Evolutionary conservation across 1,140 invertebrate genomes (phyloP).

Genomic region (Oncopodura yosiiana): DNA sequence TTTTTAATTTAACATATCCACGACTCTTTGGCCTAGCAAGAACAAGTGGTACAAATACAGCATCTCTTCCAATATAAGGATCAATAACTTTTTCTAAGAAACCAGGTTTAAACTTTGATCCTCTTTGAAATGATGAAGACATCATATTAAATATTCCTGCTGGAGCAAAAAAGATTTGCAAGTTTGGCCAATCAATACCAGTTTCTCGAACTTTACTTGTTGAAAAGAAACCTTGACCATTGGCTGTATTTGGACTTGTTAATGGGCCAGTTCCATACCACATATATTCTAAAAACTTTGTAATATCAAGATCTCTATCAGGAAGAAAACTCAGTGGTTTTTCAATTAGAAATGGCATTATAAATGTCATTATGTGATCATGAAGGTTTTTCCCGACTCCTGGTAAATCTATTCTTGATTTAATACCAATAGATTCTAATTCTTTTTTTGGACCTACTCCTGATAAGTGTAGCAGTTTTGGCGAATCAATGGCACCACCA

Average conservation of each 20-base stretch:
- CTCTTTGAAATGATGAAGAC: not conserved
- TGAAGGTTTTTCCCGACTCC: constrained; percentile 44
- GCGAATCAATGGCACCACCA: constrained; percentile 26
- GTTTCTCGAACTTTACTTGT: not conserved
- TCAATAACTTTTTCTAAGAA: not conserved
- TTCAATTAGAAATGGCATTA: constrained; percentile 20
- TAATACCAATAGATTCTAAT: constrained; percentile 23
- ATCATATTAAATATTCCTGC: constrained; percentile 7
- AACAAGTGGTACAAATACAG: constrained; percentile 1
- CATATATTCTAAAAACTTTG: constrained; percentile 10
- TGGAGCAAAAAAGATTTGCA: constrained; percentile 15
- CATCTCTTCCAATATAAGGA: constrained; percentile 5
- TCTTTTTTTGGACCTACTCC: constrained; percentile 39
- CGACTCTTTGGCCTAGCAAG: constrained; percentile 33
- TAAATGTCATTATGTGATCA: constrained; percentile 39
- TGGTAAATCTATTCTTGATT: constrained; percentile 7
- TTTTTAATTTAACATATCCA: constrained; percentile 28
- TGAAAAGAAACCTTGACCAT: constrained; percentile 14
- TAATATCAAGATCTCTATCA: constrained; percentile 1
- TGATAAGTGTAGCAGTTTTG: constrained; percentile 40
- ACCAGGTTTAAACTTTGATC: not conserved
- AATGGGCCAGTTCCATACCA: constrained; percentile 17
- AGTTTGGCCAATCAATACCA: constrained; percentile 20
- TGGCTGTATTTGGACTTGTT: not conserved
- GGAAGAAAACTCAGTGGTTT: constrained; percentile 5